A percentile compares a stretch with the other conserved stretches of the same genome.
Conservation (phyloP, 2,888 invertebrate species). For the Dione vanillae region DNA sequence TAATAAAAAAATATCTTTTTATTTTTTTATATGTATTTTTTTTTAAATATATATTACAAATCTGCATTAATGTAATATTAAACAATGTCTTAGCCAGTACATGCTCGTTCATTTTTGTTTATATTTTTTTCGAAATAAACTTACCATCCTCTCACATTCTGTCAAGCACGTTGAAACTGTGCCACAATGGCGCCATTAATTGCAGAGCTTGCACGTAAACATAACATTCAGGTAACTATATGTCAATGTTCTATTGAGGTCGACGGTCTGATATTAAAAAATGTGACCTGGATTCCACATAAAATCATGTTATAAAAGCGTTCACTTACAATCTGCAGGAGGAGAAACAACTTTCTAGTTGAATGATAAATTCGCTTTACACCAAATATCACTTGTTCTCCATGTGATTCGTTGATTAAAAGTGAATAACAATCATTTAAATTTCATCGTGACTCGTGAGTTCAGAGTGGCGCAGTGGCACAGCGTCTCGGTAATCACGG, state of each 20-base stretch:
- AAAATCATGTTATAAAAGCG: slow-evolving; percentile 10
- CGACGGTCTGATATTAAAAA: slow-evolving; percentile 16
- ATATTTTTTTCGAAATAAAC: no score
- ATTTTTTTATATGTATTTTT: background rate
- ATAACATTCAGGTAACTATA: background rate
- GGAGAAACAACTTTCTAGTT: slow-evolving; percentile 25
- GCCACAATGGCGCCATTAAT: background rate
- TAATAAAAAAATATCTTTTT: no score
- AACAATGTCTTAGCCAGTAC: no score
- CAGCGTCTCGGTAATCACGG: no score
- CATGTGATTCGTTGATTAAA: slow-evolving; percentile 9
- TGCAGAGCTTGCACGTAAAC: background rate
- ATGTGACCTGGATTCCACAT: slow-evolving; percentile 13
- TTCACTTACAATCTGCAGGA: slow-evolving; percentile 13
- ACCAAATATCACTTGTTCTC: slow-evolving; percentile 7
- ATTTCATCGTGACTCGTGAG: background rate
- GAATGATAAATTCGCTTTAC: slow-evolving; percentile 1
- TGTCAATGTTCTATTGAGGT: slow-evolving; percentile 12
- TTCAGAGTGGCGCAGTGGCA: no score
- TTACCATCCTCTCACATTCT: background rate
- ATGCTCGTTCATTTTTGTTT: no score
- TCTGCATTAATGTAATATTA: no score
- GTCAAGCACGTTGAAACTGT: background rate
- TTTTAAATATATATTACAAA: background rate
- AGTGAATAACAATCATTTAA: background rate